phyloP scores from a whole-genome alignment of 2,888 invertebrate species.

The Minunthozetes semirufus region DNA sequence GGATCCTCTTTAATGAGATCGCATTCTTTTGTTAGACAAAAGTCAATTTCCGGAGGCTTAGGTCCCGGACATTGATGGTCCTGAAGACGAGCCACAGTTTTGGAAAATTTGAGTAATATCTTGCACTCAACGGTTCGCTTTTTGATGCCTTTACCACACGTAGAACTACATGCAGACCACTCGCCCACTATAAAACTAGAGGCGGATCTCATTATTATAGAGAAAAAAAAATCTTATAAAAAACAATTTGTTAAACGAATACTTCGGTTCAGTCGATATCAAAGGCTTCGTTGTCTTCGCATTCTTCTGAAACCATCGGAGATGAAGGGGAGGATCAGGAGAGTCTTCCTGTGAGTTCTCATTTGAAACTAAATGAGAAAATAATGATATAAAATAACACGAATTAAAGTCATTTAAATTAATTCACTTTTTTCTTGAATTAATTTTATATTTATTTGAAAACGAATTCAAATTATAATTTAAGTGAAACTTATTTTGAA shows the following conservation, averaged over 20 bases:
- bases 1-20: conserved; percentile 1
- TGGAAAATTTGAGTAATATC: conserved; percentile 84
- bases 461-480: no score
- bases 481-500: no score
- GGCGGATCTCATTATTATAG: conserved; percentile 21
- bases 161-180: conserved; percentile 85
- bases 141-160: conserved; percentile 82
- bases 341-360: conserved; percentile 36
- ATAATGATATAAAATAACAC: conserved; percentile 8
- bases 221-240: not conserved
- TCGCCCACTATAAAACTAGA: conserved; percentile 81
- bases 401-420: not conserved
- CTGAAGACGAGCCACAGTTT: conserved; percentile 76
- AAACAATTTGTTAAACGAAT: not conserved
- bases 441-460: not conserved
- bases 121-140: conserved; percentile 84
- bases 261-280: conserved; percentile 35
- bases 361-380: not conserved
- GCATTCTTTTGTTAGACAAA: conserved; percentile 24
- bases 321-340: not conserved
- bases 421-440: not conserved
- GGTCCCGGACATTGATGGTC: conserved; percentile 75
- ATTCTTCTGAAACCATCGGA: not conserved
- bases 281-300: conserved; percentile 27
- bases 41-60: conserved; percentile 24